Evolutionary conservation across 2,888 invertebrate species (phyloP).

Genomic region (Melinopterus prodromus): DNA sequence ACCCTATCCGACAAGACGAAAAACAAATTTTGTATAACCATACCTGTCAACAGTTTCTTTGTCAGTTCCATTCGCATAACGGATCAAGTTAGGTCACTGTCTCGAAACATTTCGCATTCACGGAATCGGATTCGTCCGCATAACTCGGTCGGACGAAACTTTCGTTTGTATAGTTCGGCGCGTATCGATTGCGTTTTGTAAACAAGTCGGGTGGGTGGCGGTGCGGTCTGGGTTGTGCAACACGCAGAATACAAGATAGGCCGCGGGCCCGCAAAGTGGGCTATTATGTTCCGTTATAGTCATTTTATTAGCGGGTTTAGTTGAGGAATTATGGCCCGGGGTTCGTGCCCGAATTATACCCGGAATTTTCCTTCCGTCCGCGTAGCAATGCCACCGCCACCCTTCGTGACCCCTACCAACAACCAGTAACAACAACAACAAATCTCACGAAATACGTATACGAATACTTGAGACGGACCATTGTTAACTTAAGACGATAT

Average conservation of each 20-base stretch:
- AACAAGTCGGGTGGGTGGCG: background rate
- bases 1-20: background rate
- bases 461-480: background rate
- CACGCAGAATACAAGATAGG: conserved; percentile 4
- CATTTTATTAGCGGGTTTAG: conserved; percentile 17
- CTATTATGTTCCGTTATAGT: conserved; percentile 13
- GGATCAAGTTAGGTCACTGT: conserved; percentile 4
- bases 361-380: conserved; percentile 16
- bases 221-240: background rate
- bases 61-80: background rate
- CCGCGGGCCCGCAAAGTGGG: background rate
- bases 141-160: background rate
- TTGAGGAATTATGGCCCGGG: conserved; percentile 12
- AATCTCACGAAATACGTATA: background rate
- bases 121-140: background rate
- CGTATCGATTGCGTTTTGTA: conserved; percentile 4
- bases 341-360: conserved; percentile 10
- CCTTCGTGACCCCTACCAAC: background rate
- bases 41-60: background rate
- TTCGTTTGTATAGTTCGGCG: background rate
- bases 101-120: background rate
- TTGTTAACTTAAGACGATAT: background rate
- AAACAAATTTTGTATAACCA: background rate
- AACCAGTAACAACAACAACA: background rate
- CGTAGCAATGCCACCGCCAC: background rate